A percentile compares a stretch with the other conserved stretches of the same genome.
Conservation (phyloP, 2,888 invertebrate genomes). For the Parnassius mnemosyne region DNA sequence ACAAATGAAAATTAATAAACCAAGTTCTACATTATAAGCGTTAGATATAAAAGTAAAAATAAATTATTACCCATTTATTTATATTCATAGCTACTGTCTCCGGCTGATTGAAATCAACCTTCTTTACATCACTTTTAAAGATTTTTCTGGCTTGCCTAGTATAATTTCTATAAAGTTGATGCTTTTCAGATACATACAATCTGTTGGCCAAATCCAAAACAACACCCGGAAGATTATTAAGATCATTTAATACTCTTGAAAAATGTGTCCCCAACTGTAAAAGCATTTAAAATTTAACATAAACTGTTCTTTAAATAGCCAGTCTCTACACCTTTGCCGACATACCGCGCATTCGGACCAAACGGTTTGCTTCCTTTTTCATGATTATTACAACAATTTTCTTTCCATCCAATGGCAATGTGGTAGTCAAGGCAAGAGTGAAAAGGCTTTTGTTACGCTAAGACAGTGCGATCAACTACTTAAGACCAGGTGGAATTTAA, state of each 20-base stretch:
- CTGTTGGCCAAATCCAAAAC: conserved; percentile 83
- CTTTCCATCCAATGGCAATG: no score
- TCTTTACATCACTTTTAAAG: conserved; percentile 78
- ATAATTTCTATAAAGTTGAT: conserved; percentile 69
- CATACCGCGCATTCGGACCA: no score
- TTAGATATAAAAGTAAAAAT: neutral
- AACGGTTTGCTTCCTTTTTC: no score
- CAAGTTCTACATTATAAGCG: no score
- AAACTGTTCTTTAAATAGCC: no score
- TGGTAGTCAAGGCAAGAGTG: no score
- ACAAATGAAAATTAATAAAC: no score
- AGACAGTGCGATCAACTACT: no score
- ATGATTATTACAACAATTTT: neutral
- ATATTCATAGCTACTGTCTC: conserved; percentile 26
- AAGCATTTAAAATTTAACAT: no score
- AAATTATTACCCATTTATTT: conserved; percentile 30
- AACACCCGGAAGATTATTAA: conserved; percentile 28
- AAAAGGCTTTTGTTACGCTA: no score
- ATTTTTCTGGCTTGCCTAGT: conserved; percentile 61
- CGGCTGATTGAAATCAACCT: conserved; percentile 6
- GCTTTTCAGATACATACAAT: conserved; percentile 71
- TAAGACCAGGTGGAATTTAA: neutral
- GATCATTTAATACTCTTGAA: neutral
- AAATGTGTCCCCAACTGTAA: conserved; percentile 13
- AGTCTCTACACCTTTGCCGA: no score